Percentiles rank a stretch among this genome's conserved stretches.
Conservation (phyloP, 1,140 invertebrate species). For the Drosophila pachea region DNA sequence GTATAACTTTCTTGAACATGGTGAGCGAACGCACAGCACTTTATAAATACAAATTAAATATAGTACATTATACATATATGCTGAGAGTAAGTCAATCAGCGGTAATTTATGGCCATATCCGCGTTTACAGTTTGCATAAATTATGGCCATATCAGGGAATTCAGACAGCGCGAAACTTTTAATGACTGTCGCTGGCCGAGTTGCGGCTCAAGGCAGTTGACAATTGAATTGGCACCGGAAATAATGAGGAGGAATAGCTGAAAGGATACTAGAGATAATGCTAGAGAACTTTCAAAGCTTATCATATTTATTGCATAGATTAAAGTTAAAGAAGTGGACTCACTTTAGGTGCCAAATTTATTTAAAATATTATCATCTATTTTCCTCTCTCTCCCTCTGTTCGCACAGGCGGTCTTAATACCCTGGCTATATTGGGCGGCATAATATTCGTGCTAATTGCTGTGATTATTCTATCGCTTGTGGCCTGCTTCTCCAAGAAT, state of each 20-base stretch:
- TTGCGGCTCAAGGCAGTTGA: too few relatives aligned
- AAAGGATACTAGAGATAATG: too few relatives aligned
- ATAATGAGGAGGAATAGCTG: too few relatives aligned
- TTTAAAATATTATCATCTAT: neutral
- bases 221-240: too few relatives aligned
- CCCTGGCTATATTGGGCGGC: slow-evolving; percentile 76
- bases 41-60: too few relatives aligned
- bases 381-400: slow-evolving; percentile 3
- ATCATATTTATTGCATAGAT: too few relatives aligned
- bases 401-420: slow-evolving; percentile 73
- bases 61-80: too few relatives aligned
- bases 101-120: neutral
- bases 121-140: neutral
- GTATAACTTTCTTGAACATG: slow-evolving; percentile 78
- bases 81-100: neutral
- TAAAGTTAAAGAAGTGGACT: too few relatives aligned
- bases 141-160: too few relatives aligned
- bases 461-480: slow-evolving; percentile 78
- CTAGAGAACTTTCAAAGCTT: too few relatives aligned
- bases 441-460: slow-evolving; percentile 78
- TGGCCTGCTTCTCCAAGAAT: slow-evolving; percentile 81
- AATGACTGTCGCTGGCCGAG: too few relatives aligned
- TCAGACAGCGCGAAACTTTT: too few relatives aligned
- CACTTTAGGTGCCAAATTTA: neutral
- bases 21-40: slow-evolving; percentile 33